Base-by-base conservation (phyloP, 2,888 invertebrate species). In the Eulithis testata region DNA sequence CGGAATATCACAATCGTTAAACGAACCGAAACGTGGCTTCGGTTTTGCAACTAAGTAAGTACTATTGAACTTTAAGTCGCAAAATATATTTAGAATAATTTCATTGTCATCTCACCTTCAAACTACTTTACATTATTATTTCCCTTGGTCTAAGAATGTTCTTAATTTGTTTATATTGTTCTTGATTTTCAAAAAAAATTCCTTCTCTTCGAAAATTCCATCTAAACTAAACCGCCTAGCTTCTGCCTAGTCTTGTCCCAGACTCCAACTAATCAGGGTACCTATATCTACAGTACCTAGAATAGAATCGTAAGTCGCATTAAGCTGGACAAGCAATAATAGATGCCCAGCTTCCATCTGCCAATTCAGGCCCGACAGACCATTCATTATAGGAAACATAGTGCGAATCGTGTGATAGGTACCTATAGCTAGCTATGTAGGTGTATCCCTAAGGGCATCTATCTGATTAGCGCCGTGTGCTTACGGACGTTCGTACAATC, bases 311-410 rank as follows among this genome's bases (percentile, higher is more conserved):
- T 63, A 65, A 70, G 56, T 57, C 47, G 65, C 66, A 66, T 67
- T 72, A 68, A 55, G 58, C 52, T 49, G 43, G 52, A 56, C 49
- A 40, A 53, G 60, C 65, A 56, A 61, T 71, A 71, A 71, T 71
- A 65, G 68, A 71, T 69, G 73, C 59, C 57, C 65, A 40, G 65
- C 45, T 57, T 58, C 58, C 51, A 54, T 50, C 64, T 70, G 72
- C 72, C 73, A 72, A 70, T 68, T 73, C 64, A 66, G 68, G 65
- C 59, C 43, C 37, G 72, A 70, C 70, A 63, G 65, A 58, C 60
- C 68, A 65, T 73, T 68, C 58, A 73, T 73, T 70, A 70, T 47
- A 56, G 69, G 68, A 58, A 72, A 73, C 73, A 76, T 73, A 73
- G 73, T 71, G 73, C 68, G 74, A 75, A 76, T 76, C 73, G 65